Evolutionary conservation across 2,888 invertebrate species (phyloP).

Genomic region (Drosophila conformis): DNA sequence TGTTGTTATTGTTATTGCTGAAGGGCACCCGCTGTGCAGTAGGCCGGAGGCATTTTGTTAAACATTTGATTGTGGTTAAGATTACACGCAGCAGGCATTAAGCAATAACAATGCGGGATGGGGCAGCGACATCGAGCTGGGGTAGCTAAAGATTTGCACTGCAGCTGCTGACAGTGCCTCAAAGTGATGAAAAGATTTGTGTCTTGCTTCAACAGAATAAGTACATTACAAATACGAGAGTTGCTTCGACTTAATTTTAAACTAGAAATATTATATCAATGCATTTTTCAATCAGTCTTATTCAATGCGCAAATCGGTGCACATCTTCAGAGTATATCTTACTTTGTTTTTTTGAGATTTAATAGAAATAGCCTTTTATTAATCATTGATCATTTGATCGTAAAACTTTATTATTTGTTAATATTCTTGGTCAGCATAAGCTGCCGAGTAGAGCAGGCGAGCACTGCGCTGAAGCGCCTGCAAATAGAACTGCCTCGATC

Average conservation of each 20-base stretch:
- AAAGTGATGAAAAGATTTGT: slow-evolving; percentile 3
- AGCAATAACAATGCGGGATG: slow-evolving; percentile 11
- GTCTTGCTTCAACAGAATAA: neutral
- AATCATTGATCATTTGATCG: neutral
- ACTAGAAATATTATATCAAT: neutral
- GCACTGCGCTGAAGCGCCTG: neutral
- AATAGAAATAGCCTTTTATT: neutral
- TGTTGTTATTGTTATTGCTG: slow-evolving; percentile 55
- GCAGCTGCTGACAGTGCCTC: slow-evolving; percentile 18
- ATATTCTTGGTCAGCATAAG: neutral
- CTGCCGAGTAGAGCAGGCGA: neutral
- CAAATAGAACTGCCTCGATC: no score
- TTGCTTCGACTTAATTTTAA: neutral
- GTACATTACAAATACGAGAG: neutral
- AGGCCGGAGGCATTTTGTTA: slow-evolving; percentile 68
- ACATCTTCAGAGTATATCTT: neutral
- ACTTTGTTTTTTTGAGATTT: neutral
- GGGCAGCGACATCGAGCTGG: neutral
- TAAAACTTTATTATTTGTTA: neutral
- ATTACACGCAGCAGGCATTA: slow-evolving; percentile 57
- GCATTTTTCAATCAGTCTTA: neutral
- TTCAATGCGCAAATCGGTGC: neutral
- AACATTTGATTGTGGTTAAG: slow-evolving; percentile 75
- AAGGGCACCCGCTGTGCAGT: slow-evolving; percentile 51
- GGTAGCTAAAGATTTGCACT: slow-evolving; percentile 4